phyloP scores from a whole-genome alignment of 2,113 vertebrate species.

The Etheostoma cragini region DNA sequence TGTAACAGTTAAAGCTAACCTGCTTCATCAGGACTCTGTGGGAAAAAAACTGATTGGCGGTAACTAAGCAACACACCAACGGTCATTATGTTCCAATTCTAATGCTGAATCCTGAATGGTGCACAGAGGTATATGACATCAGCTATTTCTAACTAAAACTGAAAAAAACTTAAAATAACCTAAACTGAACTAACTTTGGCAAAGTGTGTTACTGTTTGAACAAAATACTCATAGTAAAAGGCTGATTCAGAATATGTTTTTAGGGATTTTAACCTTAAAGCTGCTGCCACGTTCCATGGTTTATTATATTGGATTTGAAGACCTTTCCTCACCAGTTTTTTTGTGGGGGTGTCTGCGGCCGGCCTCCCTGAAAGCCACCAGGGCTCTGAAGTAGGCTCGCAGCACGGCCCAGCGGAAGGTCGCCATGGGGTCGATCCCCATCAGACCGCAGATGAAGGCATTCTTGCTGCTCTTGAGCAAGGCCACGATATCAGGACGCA shows the following conservation, averaged over 20 bases:
- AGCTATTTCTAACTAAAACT: background rate
- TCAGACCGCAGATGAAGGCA: slow-evolving; percentile 94
- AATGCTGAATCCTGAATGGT: too few species aligned
- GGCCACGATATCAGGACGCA: slow-evolving; percentile 97
- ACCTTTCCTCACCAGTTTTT: slow-evolving; percentile 63
- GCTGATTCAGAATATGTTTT: background rate
- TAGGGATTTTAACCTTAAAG: background rate
- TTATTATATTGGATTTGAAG: fast-evolving
- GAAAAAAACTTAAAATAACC: background rate
- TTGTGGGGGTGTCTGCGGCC: slow-evolving; percentile 72
- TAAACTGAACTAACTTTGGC: background rate
- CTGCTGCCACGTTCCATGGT: background rate
- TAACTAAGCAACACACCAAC: background rate
- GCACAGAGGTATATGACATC: background rate
- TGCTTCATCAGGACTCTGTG: background rate
- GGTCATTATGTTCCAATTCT: background rate
- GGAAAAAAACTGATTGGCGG: background rate
- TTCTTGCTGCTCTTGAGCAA: slow-evolving; percentile 95
- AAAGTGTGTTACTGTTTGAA: background rate
- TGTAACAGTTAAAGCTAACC: background rate
- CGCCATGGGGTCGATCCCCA: slow-evolving; percentile 93
- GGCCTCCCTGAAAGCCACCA: slow-evolving; percentile 91
- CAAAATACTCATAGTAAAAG: background rate
- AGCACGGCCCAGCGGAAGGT: slow-evolving; percentile 97
- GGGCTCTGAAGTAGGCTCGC: slow-evolving; percentile 92